Evolutionary conservation across 2,797 vertebrate species (phyloP), one percentile per base, ranked within the genome.

Genomic region (Sebastes goodei): DNA sequence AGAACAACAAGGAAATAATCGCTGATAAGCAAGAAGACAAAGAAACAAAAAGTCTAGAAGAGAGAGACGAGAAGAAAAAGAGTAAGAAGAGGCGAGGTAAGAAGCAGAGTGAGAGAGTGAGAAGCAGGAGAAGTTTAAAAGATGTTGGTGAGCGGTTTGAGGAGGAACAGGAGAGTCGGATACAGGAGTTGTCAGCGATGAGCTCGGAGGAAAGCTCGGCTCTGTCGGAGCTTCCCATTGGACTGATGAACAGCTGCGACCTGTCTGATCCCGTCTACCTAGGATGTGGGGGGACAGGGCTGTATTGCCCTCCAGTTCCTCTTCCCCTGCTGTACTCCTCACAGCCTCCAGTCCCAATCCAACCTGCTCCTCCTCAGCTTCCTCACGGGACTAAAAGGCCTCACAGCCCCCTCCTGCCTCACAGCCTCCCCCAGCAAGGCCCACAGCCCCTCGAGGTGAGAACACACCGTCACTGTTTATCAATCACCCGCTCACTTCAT

Each of bases 371-470:
- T 57, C 78, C 87, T 71, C 86, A 75, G 4, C 80, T 60, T 15
- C 86, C 72, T 15, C 86, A 80, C 0, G 76, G 89, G 49, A 88
- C 86, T 6, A 96, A 94, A 71, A 90, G 87, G 42, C 81, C 72
- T 6, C 90, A 82, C 76, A 91, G 89, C 64, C 77, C 91, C 32
- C 60, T 52, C n/a, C 77, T 70, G 2, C 14, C 81, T 61, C 86
- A 77, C 68, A 52, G 52, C 29, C 42, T 80, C 20, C 80, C 88
- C 33, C 91, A 83, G 53, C 87, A 89, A 10, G 71, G 72, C 78
- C 56, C 84, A 4, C 90, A 88, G 71, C 82, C 88, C 15, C 78
- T 92, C 0, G 88, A 95, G 94, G 94, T 95, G 77, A 93, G 90
- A 66, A 67, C 25, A 74, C 4, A 57, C n/a, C 1, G 7, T 29